Conservation (phyloP, 2,888 invertebrate genomes). For the Calameuta idolon region DNA sequence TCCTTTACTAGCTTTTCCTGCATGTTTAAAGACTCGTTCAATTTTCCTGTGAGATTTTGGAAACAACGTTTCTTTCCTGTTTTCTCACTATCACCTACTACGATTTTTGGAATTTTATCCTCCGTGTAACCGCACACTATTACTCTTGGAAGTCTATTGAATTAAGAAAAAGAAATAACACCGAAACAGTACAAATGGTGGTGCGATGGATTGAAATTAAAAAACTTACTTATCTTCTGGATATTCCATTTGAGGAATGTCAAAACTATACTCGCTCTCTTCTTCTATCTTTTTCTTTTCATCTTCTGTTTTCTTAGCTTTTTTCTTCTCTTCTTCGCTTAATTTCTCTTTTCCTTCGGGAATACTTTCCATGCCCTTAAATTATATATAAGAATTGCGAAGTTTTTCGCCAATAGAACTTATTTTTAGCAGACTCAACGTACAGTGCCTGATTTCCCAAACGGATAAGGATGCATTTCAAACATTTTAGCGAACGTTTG, state of each 20-base stretch:
- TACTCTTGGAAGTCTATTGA: constrained; percentile 67
- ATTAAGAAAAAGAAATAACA: not conserved
- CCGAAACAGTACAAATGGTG: not conserved
- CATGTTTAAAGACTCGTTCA: constrained; percentile 76
- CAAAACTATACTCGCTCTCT: constrained; percentile 38
- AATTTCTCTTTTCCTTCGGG: constrained; percentile 28
- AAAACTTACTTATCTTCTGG: constrained; percentile 56
- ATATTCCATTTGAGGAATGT: constrained; percentile 51
- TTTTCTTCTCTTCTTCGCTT: constrained; percentile 28
- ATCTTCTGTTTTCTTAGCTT: not conserved
- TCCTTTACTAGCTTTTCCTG: constrained; percentile 77
- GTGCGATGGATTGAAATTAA: not conserved
- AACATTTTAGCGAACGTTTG: constrained; percentile 52
- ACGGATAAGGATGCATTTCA: constrained; percentile 46
- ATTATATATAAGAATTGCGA: not conserved
- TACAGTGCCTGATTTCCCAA: constrained; percentile 30
- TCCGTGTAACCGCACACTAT: constrained; percentile 70
- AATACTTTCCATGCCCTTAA: constrained; percentile 45
- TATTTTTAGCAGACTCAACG: not conserved
- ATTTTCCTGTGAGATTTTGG: constrained; percentile 68
- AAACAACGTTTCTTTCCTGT: constrained; percentile 54
- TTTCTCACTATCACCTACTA: constrained; percentile 67
- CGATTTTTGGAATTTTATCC: constrained; percentile 70
- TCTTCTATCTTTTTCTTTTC: constrained; percentile 18
- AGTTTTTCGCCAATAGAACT: constrained; percentile 25